A percentile compares a stretch with the other conserved stretches of the same genome.
Conservation (phyloP, 1,140 invertebrate genomes). For the Probaryconus sp. region DNA sequence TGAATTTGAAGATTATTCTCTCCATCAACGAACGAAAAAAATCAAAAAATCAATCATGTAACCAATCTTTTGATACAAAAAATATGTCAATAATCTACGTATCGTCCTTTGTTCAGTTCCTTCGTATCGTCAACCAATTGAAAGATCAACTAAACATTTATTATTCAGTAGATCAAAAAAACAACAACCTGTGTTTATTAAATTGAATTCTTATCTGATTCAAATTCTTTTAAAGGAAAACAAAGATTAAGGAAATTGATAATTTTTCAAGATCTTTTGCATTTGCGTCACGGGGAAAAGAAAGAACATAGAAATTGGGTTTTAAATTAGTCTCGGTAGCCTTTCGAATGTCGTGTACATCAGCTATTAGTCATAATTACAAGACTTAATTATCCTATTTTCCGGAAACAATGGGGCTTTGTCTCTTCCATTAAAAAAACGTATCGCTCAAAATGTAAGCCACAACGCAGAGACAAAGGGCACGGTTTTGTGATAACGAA, state of each 20-base stretch:
- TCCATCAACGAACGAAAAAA: conserved; percentile 1
- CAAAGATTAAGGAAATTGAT: too few species aligned
- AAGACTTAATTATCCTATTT: conserved; percentile 42
- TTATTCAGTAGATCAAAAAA: too few species aligned
- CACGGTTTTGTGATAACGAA: conserved; percentile 20
- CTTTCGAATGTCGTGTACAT: conserved; percentile 37
- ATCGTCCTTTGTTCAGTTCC: too few species aligned
- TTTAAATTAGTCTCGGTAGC: conserved; percentile 5
- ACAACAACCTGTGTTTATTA: too few species aligned
- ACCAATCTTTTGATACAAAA: conserved; percentile 23
- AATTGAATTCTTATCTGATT: too few species aligned
- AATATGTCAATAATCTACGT: conserved; percentile 12
- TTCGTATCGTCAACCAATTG: too few species aligned
- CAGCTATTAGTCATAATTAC: conserved; percentile 52
- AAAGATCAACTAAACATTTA: too few species aligned
- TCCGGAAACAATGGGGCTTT: conserved; percentile 30
- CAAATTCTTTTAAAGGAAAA: too few species aligned
- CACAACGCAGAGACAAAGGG: conserved; percentile 11
- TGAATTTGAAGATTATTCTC: conserved; percentile 31
- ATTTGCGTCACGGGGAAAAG: conserved; percentile 12
- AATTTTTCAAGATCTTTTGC: too few species aligned
- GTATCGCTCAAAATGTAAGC: conserved; percentile 36
- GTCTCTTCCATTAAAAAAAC: conserved; percentile 41
- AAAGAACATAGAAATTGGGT: conserved; percentile 31
- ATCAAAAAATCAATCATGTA: conserved; percentile 35